phyloP scores from a whole-genome alignment of 2,888 invertebrate species.

The Trilocha varians region DNA sequence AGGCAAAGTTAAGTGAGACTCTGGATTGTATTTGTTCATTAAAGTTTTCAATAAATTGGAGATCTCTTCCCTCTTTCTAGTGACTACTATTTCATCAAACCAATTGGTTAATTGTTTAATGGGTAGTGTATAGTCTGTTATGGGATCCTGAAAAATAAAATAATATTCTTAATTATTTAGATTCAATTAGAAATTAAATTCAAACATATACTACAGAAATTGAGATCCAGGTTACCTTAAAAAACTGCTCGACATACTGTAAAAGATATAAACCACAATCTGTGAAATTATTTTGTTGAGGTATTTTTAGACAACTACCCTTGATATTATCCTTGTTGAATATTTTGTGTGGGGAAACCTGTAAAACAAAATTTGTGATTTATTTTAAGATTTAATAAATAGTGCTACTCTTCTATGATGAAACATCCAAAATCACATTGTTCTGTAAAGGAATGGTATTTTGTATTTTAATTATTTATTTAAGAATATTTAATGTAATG shows the following conservation, averaged over 20 bases:
- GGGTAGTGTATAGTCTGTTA: constrained; percentile 86
- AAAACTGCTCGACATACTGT: constrained; percentile 97
- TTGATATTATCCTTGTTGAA: constrained; percentile 90
- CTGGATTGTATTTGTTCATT: constrained; percentile 81
- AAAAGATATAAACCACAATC: constrained; percentile 97
- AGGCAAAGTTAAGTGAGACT: constrained; percentile 77
- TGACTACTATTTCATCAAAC: constrained; percentile 90
- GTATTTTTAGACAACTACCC: constrained; percentile 91
- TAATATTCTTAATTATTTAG: background rate
- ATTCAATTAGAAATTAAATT: constrained; percentile 5
- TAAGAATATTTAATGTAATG: background rate
- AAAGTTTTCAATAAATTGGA: constrained; percentile 82
- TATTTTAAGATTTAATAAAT: too few species aligned
- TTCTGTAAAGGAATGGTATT: too few species aligned
- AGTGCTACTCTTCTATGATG: too few species aligned
- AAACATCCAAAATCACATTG: too few species aligned
- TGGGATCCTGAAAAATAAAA: constrained; percentile 78
- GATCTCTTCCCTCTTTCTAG: constrained; percentile 89
- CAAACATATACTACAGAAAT: too few species aligned
- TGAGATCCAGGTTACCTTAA: constrained; percentile 74
- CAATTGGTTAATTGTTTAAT: constrained; percentile 87
- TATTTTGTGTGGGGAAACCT: constrained; percentile 74
- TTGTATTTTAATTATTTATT: too few species aligned
- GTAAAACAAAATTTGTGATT: constrained; percentile 24
- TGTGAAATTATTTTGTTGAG: constrained; percentile 97